Evolutionary conservation across 2,113 vertebrate genomes (phyloP).

Genomic region (Actinemys pallida): DNA sequence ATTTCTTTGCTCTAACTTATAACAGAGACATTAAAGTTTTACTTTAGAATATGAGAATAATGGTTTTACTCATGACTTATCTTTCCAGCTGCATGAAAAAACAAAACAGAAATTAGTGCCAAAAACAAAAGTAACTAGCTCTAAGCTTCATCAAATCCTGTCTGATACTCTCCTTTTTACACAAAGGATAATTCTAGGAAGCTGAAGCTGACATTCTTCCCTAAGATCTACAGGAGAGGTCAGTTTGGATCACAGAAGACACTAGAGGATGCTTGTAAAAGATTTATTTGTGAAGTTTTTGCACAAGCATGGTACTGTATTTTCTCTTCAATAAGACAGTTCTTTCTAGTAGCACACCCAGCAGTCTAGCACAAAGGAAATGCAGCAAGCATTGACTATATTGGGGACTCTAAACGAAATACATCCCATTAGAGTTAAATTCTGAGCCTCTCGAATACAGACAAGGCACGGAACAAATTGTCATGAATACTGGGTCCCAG

Average conservation of each 20-base stretch:
- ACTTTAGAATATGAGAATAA: slow-evolving; percentile 45
- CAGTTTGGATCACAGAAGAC: slow-evolving; percentile 16
- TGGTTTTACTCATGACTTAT: slow-evolving; percentile 45
- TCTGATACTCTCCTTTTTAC: slow-evolving; percentile 43
- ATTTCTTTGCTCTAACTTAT: slow-evolving; percentile 55
- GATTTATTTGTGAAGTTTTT: slow-evolving; percentile 36
- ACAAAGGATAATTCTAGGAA: slow-evolving; percentile 51
- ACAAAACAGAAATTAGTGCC: slow-evolving; percentile 41
- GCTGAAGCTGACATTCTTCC: slow-evolving; percentile 23
- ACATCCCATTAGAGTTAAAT: slow-evolving; percentile 53
- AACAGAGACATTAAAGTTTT: slow-evolving; percentile 43
- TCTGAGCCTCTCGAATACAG: slow-evolving; percentile 35
- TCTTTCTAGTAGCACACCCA: slow-evolving; percentile 31
- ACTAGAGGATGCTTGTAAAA: slow-evolving; percentile 30
- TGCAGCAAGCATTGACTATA: slow-evolving; percentile 5
- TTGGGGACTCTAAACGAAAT: slow-evolving; percentile 35
- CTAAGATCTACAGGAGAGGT: slow-evolving; percentile 28
- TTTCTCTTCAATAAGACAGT: slow-evolving; percentile 9
- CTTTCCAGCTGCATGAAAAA: slow-evolving; percentile 54
- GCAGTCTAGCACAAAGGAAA: slow-evolving; percentile 69
- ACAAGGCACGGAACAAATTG: slow-evolving; percentile 32
- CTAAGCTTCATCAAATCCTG: slow-evolving; percentile 35
- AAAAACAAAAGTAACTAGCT: slow-evolving; percentile 31
- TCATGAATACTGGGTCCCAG: slow-evolving; percentile 28
- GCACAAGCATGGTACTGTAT: slow-evolving; percentile 1